Evolutionary conservation across 2,888 invertebrate species (phyloP), one percentile per base, ranked within the genome.

Genomic region (Disparrhopalites patrizii): DNA sequence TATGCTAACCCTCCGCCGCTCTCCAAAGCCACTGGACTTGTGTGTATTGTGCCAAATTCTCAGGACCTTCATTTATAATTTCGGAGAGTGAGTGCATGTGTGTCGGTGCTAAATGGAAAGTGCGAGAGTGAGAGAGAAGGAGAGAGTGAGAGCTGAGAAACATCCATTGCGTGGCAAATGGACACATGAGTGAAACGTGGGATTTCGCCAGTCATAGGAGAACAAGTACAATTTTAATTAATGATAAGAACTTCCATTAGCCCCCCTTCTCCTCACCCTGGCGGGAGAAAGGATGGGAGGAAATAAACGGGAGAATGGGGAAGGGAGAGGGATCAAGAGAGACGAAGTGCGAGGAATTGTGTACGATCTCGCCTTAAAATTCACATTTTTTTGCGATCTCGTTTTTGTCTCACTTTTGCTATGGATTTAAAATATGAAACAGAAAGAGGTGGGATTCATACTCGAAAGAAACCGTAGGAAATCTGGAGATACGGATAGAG

Each of bases 171-270:
- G 30, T 52, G 28, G 31, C 52, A 52, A 23, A 23, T 36, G 61
- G 30, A 58, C 43, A 58, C 18, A 43, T 58, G 58, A 58, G 27
- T 38, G 43, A 36, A 61, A 33, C 54, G 3, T 47, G 20, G 18
- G 31, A 31, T 54, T 40, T 31, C 30, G 15, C 54, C 13, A 61
- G 47, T 58, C 60, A 61, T 47, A 31, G n/a, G 3, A 47, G 51
- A 51, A 36, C 51, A 61, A 51, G 61, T 61, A 61, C 61, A 52
- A 52, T 61, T 61, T 61, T 61, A 61, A 61, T 61, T 61, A 61
- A 61, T 61, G 61, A 61, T 61, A 61, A 61, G 61, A 61, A 61
- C 61, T 61, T 61, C 61, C 61, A 61, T 61, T 61, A 61, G 61
- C 51, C 38, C 36, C 51, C 33, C 20, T 61, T 50, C 61, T 50